A percentile compares a stretch with the other conserved stretches of the same genome.
Evolutionary conservation across 1,140 invertebrate genomes (phyloP).

Genomic region (Bombus waltoni): DNA sequence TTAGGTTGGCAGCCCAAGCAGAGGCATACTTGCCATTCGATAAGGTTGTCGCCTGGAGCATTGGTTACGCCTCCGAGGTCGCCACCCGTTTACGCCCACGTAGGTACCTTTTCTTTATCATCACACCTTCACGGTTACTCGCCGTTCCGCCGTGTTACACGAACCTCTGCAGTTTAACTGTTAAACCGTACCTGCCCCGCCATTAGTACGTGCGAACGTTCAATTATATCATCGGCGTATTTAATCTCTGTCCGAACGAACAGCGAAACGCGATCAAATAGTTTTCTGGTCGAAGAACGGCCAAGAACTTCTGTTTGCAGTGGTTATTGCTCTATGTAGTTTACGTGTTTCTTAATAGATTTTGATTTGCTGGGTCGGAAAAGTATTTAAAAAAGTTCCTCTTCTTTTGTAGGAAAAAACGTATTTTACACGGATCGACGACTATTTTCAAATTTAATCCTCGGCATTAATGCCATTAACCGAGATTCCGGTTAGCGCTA

Average conservation of each 20-base stretch:
- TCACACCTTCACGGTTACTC: slow-evolving; percentile 52
- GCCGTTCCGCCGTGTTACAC: slow-evolving; percentile 41
- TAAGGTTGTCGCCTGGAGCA: slow-evolving; percentile 65
- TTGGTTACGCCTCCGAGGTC: slow-evolving; percentile 62
- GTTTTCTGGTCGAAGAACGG: no score
- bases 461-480: neutral
- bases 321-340: neutral
- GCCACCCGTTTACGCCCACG: slow-evolving; percentile 63
- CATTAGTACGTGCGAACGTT: slow-evolving; percentile 42
- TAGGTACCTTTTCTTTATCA: slow-evolving; percentile 58
- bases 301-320: no score
- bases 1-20: slow-evolving; percentile 43
- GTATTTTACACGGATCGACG: neutral
- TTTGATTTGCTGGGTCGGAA: neutral
- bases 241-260: neutral
- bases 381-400: neutral
- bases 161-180: slow-evolving; percentile 31
- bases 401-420: no score
- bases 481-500: neutral
- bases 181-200: slow-evolving; percentile 35
- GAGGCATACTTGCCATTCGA: slow-evolving; percentile 55
- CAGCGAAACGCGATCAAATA: neutral
- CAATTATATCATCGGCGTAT: slow-evolving; percentile 18
- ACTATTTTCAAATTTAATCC: neutral
- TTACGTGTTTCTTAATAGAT: neutral